A percentile compares a stretch with the other conserved stretches of the same genome.
These are phyloP conservation scores for Allobates femoralis DNA, from an alignment of 2,797 vertebrate species.

Conservation along the genomic window DNA sequence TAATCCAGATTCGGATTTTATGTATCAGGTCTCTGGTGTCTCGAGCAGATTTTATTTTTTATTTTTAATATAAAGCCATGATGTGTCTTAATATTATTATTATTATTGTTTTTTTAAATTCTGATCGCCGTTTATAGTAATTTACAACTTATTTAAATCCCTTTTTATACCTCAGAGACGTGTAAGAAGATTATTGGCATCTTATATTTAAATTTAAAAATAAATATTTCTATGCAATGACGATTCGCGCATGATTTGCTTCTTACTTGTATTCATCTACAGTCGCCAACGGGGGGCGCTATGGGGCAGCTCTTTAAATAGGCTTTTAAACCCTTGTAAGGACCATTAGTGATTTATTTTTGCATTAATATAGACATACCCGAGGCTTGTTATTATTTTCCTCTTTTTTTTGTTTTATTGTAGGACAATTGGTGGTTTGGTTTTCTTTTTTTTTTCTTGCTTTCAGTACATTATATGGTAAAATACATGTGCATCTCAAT, in stretches of 20 bases:
- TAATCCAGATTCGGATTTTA: conserved; percentile 72
- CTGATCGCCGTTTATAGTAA: conserved; percentile 71
- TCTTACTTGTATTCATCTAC: not conserved
- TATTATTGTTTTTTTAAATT: conserved; percentile 64
- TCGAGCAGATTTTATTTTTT: conserved; percentile 69
- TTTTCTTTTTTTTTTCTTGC: too few species aligned
- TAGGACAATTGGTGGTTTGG: too few species aligned
- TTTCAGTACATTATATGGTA: too few species aligned
- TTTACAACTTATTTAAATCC: conserved; percentile 81
- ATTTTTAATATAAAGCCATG: conserved; percentile 65
- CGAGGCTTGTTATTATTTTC: too few species aligned
- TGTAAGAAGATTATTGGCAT: conserved; percentile 78
- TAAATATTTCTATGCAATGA: conserved; percentile 72
- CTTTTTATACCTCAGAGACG: conserved; percentile 81
- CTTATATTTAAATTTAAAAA: conserved; percentile 73
- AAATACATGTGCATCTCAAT: too few species aligned
- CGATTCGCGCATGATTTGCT: conserved; percentile 16
- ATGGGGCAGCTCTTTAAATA: too few species aligned
- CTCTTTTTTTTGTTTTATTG: too few species aligned
- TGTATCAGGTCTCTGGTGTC: conserved; percentile 77
- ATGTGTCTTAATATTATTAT: too few species aligned
- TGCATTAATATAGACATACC: too few species aligned
- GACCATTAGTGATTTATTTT: too few species aligned
- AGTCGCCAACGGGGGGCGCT: too few species aligned
- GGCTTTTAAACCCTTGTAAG: too few species aligned